Base-by-base conservation (phyloP, 2,888 invertebrate genomes). In the Tipula vernalis region DNA sequence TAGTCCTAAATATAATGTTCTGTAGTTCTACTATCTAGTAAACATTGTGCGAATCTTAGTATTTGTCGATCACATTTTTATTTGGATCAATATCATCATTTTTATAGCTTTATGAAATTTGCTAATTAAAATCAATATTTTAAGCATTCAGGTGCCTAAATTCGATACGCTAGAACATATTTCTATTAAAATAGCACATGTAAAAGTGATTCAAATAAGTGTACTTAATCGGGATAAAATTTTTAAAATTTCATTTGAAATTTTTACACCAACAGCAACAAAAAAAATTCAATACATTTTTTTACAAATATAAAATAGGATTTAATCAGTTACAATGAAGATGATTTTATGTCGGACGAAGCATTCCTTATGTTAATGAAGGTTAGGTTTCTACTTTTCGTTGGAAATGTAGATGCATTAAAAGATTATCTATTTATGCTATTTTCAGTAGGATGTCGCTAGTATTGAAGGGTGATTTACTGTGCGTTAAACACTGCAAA, bases 321-420 rank as follows among this genome's bases (percentile, higher is more conserved):
- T 87, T 88, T 88, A 88, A 87, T 88, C 90, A 90, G 92, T 90
- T 90, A 90, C 89, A 91, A 91, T 89, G 90, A 91, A 88, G 90
- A 90, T 88, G 90, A 90, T 87, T 89, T 89, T 88, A 89, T 89
- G 88, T 87, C 88, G 87, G 89, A 91, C 89, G 90, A 91, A 89
- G 91, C 91, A 89, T 90, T 90, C 89, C 91, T 92, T 89, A 90
- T 91, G 41, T 84, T 39, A 89, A 89, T 92, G 88, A 90, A 92
- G 92, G 92, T 92, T 91, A 91, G 92, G 71, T 71, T 71, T 71
- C 71, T 71, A 28, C 71, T 71, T 71, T 71, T 71, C 71, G 10
- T 71, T 71, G 28, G 71, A 71, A 71, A 71, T 71, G 71, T 71
- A 71, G 71, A 71, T 28, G 10, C 71, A 71, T 71, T 71, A 71